Evolutionary conservation across 2,797 vertebrate species (phyloP), one percentile per base, ranked within the genome.

Genomic region (Euthynnus affinis): DNA sequence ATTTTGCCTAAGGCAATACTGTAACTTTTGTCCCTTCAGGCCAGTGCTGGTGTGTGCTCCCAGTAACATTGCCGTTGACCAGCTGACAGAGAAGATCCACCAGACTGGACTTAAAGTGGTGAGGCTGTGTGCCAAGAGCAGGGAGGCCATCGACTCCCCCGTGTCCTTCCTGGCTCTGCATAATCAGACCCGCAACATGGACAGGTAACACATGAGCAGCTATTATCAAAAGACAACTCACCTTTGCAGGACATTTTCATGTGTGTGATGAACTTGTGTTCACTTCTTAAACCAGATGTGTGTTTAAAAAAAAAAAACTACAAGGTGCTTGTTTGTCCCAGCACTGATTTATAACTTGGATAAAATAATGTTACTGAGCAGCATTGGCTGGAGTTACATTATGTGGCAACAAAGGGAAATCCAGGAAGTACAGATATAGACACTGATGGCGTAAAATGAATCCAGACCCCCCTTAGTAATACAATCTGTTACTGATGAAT

Each of bases 131-230:
- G 97, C 98, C 18, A 99, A 99, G 92, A 99, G 98, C 81, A 94
- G 98, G 0, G 98, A 99, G 93, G 98, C 98, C 71, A 99, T 99
- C 0, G 97, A 98, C 89, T 99, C 98, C 0, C 98, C 98, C 0
- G 97, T 99, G 25, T 99, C 98, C 15, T 99, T 99, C 91, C 76
- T 99, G 91, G 98, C 98, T 0, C 85, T 99, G 87, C 98, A 99
- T 91, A 98, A 99, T 88, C 98, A 99, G 93, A 99, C 98, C 87
- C 94, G 97, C 52, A 99, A 99, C 92, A 99, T 99, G 98, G 98
- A 99, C 81, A 99, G 98, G 97, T 99, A 79, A 71, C 23, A 10
- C 14, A 10, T 14, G 22, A 40, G 32, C 22, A 1, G 5, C 8
- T 56, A 1, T 20, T 15, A 29, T 46, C 9, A 27, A 27, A 49